phyloP scores from a whole-genome alignment of 2,888 invertebrate species.

The Polyommatus iphigenia region DNA sequence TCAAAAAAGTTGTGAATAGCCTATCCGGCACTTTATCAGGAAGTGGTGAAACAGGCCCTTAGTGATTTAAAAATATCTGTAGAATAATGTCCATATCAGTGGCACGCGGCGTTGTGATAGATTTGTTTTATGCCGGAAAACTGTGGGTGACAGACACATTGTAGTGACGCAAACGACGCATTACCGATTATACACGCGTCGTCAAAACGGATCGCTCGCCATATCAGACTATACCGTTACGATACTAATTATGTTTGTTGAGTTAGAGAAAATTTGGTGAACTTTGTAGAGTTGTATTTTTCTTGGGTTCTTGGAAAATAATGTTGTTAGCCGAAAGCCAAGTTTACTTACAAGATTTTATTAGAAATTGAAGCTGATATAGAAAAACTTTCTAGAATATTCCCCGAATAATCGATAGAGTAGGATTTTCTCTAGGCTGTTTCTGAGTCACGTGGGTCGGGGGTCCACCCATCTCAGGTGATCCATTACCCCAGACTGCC shows the following conservation, averaged over 20 bases:
- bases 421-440: background rate
- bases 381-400: background rate
- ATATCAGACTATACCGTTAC: conserved; percentile 28
- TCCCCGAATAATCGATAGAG: background rate
- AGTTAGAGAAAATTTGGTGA: background rate
- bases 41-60: no score
- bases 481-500: background rate
- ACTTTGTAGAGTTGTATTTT: background rate
- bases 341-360: background rate
- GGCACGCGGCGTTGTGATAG: background rate
- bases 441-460: conserved; percentile 1
- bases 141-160: conserved; percentile 23
- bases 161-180: conserved; percentile 25
- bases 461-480: background rate
- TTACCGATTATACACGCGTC: conserved; percentile 29
- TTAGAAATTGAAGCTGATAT: background rate
- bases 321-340: background rate
- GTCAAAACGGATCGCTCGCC: conserved; percentile 24
- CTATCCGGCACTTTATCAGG: no score
- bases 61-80: background rate
- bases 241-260: conserved; percentile 1
- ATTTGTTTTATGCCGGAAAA: conserved; percentile 10
- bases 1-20: no score
- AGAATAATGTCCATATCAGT: background rate
- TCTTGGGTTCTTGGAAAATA: background rate